A percentile compares a stretch with the other conserved stretches of the same genome.
Evolutionary conservation across 2,113 vertebrate species (phyloP).

Genomic region (Boleophthalmus pectinirostris): DNA sequence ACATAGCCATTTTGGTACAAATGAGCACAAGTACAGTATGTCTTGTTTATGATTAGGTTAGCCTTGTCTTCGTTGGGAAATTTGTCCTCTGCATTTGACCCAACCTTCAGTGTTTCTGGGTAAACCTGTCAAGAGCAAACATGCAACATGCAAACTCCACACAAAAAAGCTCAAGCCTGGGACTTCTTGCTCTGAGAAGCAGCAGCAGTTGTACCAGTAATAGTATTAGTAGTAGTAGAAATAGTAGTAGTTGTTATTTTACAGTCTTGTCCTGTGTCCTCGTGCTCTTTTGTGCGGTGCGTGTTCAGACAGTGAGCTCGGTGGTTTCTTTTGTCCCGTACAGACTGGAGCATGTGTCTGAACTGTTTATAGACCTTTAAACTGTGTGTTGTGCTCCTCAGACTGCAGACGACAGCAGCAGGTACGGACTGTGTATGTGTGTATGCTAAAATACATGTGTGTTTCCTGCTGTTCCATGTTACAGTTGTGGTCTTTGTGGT

Average conservation of each 20-base stretch:
- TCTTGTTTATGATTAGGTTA: too few species aligned
- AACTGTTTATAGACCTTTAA: conserved; percentile 54
- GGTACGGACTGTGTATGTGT: not conserved
- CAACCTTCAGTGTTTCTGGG: too few species aligned
- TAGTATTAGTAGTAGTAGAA: not conserved
- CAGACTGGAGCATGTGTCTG: conserved; percentile 39
- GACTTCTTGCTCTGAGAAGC: not conserved
- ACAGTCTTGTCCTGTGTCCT: not conserved
- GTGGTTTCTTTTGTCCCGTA: conserved; percentile 54
- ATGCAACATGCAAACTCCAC: too few species aligned
- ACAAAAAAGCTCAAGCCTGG: too few species aligned
- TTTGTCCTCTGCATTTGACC: too few species aligned
- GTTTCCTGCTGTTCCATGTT: not conserved
- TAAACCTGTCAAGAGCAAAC: too few species aligned
- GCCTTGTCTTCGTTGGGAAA: too few species aligned
- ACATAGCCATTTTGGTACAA: too few species aligned
- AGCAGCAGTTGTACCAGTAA: not conserved
- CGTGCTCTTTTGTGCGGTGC: not conserved
- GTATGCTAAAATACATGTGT: not conserved
- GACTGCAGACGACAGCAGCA: conserved; percentile 44
- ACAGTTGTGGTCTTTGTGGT: not conserved
- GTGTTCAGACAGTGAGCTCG: conserved; percentile 40
- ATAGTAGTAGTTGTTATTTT: not conserved
- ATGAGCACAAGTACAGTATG: too few species aligned
- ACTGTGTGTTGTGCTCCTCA: conserved; percentile 49